A percentile compares a stretch with the other conserved stretches of the same genome.
Evolutionary conservation across 2,888 invertebrate genomes (phyloP).

Genomic region (Drosophila lacicola): DNA sequence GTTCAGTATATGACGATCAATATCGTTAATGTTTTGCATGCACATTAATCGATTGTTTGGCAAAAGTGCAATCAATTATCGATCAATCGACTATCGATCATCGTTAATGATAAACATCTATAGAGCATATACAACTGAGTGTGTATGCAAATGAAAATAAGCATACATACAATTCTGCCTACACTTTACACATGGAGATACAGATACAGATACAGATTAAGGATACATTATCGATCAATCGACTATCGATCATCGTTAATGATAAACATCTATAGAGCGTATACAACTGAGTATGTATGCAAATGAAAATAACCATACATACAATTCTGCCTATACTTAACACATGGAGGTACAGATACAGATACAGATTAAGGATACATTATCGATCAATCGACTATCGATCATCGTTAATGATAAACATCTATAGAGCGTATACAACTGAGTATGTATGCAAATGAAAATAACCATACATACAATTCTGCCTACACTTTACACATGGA

Average conservation of each 20-base stretch:
- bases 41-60: too few relatives aligned
- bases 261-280: not conserved
- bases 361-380: not conserved
- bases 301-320: not conserved
- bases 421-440: not conserved
- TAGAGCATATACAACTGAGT: not conserved
- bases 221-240: not conserved
- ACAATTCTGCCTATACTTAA: not conserved
- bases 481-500: not conserved
- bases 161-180: conserved; percentile 1
- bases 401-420: not conserved
- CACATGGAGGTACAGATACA: not conserved
- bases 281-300: not conserved
- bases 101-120: conserved; percentile 1
- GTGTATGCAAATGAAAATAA: not conserved
- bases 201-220: conserved; percentile 7
- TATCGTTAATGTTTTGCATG: not conserved
- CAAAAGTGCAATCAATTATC: not conserved
- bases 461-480: not conserved
- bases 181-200: not conserved
- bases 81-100: not conserved
- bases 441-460: not conserved
- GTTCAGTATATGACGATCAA: not conserved
- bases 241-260: not conserved
- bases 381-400: conserved; percentile 2